Evolutionary conservation across 2,113 vertebrate species (phyloP).

Genomic region (Polyodon spathula): DNA sequence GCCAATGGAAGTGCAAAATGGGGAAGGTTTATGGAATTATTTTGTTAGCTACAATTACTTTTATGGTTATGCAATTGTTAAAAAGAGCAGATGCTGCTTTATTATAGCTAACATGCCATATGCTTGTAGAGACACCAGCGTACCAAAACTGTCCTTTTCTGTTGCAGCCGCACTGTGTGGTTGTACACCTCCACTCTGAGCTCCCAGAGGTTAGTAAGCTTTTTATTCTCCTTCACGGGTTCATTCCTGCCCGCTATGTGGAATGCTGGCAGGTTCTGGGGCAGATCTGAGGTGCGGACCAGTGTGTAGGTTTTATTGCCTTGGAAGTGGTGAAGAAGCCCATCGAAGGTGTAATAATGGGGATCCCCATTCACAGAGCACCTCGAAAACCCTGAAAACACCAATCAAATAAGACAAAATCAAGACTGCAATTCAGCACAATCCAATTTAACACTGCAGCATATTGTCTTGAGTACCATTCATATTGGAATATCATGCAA

Average conservation of each 20-base stretch:
- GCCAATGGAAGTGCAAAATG: too few species aligned
- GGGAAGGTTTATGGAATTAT: too few species aligned
- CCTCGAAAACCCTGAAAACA: slow-evolving; percentile 49
- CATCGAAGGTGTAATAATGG: slow-evolving; percentile 63
- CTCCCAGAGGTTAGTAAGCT: slow-evolving; percentile 39
- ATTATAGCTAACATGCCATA: not conserved
- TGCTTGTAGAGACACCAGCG: slow-evolving; percentile 28
- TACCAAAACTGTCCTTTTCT: slow-evolving; percentile 50
- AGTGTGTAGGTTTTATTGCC: slow-evolving; percentile 57
- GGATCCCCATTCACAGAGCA: slow-evolving; percentile 52
- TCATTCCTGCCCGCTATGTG: slow-evolving; percentile 56
- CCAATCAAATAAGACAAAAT: not conserved
- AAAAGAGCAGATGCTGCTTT: not conserved
- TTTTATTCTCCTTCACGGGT: slow-evolving; percentile 2
- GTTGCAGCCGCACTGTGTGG: slow-evolving; percentile 56
- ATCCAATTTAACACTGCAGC: too few species aligned
- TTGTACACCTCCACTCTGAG: slow-evolving; percentile 60
- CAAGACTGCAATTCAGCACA: too few species aligned
- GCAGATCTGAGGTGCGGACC: slow-evolving; percentile 45
- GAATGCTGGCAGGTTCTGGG: slow-evolving; percentile 47
- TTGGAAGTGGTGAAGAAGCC: slow-evolving; percentile 56
- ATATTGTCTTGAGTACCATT: too few species aligned
- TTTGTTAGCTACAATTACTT: too few species aligned
- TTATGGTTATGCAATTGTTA: not conserved
- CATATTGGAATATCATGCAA: too few species aligned